phyloP scores from a whole-genome alignment of 2,113 vertebrate genomes.

The Coturnix japonica region DNA sequence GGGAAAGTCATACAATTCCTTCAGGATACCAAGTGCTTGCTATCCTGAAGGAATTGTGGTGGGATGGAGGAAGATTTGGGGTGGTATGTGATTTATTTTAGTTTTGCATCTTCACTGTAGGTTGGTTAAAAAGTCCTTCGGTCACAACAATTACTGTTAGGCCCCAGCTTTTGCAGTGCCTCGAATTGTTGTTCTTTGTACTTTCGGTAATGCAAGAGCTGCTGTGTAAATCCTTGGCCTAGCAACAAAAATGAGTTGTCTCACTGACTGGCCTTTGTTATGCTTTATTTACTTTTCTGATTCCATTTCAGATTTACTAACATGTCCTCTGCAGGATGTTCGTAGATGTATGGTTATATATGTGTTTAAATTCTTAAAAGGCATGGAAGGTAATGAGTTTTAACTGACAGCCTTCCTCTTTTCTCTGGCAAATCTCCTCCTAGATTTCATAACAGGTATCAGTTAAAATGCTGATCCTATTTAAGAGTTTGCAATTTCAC shows the following conservation, averaged over 20 bases:
- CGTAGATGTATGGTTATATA: neutral
- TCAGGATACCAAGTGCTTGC: neutral
- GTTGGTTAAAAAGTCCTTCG: neutral
- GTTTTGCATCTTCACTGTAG: neutral
- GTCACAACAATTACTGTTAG: neutral
- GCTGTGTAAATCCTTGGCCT: neutral
- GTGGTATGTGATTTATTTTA: neutral
- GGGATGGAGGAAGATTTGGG: fast-evolving
- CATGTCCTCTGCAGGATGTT: neutral
- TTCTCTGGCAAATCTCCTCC: neutral
- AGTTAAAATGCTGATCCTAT: neutral
- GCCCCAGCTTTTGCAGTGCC: neutral
- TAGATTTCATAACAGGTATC: neutral
- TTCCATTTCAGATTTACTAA: slow-evolving; percentile 4
- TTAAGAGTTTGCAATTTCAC: neutral
- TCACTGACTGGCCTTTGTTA: neutral
- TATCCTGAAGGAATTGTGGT: neutral
- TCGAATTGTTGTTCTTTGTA: neutral
- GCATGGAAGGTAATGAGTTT: neutral
- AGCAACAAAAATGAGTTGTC: neutral
- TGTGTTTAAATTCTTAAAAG: neutral
- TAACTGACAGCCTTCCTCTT: neutral
- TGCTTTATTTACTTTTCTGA: neutral
- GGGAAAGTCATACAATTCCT: neutral
- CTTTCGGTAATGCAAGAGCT: neutral